These are phyloP conservation scores for Pseudonaja textilis DNA, from an alignment of 2,113 vertebrate genomes.

Conservation along the genomic window DNA sequence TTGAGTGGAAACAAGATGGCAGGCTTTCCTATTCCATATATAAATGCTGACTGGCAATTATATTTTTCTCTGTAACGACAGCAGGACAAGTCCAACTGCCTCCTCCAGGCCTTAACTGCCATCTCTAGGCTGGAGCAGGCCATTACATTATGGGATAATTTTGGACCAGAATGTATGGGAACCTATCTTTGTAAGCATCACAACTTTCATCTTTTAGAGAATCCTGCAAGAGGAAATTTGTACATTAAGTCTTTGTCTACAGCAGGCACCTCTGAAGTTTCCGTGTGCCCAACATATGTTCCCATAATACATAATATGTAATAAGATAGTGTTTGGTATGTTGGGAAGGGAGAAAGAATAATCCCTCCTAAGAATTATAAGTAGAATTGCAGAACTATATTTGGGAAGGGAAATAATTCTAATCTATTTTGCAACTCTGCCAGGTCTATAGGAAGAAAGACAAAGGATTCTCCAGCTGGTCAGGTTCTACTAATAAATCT, in stretches of 20 bases:
- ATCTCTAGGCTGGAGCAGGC: background rate
- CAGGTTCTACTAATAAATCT: background rate
- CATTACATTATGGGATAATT: background rate
- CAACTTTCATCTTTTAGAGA: background rate
- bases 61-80: background rate
- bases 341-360: slow-evolving; percentile 42
- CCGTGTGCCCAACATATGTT: slow-evolving; percentile 7
- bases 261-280: background rate
- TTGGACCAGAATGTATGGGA: background rate
- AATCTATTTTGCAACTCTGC: slow-evolving; percentile 32
- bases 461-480: slow-evolving; percentile 10
- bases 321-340: slow-evolving; percentile 18
- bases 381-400: slow-evolving; percentile 54
- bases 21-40: background rate
- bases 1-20: background rate
- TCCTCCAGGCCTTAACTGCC: background rate
- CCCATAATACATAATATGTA: slow-evolving; percentile 20
- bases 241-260: background rate
- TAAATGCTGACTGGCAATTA: background rate
- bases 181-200: background rate
- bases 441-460: slow-evolving; percentile 22
- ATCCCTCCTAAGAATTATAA: slow-evolving; percentile 17
- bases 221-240: background rate
- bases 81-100: background rate
- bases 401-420: slow-evolving; percentile 29